phyloP scores from a whole-genome alignment of 2,797 vertebrate species.

The Schizothorax lantsangensis region DNA sequence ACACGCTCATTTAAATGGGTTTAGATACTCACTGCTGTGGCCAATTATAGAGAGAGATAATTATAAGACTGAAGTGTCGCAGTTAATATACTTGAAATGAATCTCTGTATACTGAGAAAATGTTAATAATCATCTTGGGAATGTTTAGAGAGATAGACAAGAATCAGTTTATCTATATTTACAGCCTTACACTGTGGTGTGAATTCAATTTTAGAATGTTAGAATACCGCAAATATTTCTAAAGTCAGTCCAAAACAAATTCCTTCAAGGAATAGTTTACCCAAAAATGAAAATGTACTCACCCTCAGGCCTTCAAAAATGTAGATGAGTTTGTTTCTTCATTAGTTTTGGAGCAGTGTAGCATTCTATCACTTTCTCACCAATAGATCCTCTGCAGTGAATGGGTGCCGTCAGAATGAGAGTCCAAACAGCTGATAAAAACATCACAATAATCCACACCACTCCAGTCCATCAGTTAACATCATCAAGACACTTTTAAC shows the following conservation, averaged over 20 bases:
- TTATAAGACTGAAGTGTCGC: background rate
- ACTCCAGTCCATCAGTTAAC: background rate
- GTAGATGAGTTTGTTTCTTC: background rate
- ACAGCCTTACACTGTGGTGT: background rate
- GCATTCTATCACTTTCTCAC: background rate
- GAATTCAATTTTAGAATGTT: background rate
- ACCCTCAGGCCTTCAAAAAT: background rate
- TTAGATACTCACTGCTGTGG: conserved; percentile 66
- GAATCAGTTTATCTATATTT: background rate
- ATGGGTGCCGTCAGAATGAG: background rate
- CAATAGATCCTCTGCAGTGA: background rate
- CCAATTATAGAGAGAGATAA: conserved; percentile 23
- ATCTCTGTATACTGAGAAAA: conserved; percentile 9
- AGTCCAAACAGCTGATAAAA: background rate
- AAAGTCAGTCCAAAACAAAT: conserved; percentile 2
- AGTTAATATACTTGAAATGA: conserved; percentile 9
- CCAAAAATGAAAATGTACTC: background rate
- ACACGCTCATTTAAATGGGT: conserved; percentile 71
- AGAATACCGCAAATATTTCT: background rate
- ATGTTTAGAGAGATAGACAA: background rate
- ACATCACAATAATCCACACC: background rate
- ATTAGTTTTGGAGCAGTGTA: background rate
- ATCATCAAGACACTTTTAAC: background rate
- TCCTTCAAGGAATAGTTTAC: background rate
- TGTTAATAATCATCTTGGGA: background rate